A percentile compares a stretch with the other conserved stretches of the same genome.
Conservation (phyloP, 2,888 invertebrate species). For the Meloe dianella region DNA sequence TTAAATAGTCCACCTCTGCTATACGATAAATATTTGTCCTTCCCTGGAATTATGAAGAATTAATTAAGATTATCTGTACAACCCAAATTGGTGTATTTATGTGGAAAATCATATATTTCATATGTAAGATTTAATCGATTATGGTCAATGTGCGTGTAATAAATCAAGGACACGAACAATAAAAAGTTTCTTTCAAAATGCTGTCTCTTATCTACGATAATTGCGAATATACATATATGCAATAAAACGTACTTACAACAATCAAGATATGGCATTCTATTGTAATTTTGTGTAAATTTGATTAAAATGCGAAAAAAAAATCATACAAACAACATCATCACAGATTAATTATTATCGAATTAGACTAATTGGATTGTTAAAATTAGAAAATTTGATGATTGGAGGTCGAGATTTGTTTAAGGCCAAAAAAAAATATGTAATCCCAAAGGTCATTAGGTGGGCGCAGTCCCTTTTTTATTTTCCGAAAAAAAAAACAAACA, state of each 20-base stretch:
- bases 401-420: background rate
- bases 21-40: background rate
- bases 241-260: background rate
- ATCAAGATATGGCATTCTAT: background rate
- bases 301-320: too few relatives aligned
- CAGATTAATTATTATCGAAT: background rate
- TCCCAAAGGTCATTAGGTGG: constrained; percentile 1
- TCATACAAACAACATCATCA: too few relatives aligned
- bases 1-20: constrained; percentile 4
- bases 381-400: background rate
- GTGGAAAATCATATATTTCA: too few relatives aligned
- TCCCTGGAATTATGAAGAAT: background rate
- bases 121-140: background rate
- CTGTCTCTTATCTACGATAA: background rate
- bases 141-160: background rate
- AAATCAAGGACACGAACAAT: background rate
- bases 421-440: background rate
- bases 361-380: background rate
- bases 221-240: background rate
- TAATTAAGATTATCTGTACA: background rate
- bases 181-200: background rate
- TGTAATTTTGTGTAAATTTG: background rate
- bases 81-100: too few relatives aligned
- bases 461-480: background rate
- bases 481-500: background rate